phyloP scores from a whole-genome alignment of 2,797 vertebrate species.

The Sciurus carolinensis region DNA sequence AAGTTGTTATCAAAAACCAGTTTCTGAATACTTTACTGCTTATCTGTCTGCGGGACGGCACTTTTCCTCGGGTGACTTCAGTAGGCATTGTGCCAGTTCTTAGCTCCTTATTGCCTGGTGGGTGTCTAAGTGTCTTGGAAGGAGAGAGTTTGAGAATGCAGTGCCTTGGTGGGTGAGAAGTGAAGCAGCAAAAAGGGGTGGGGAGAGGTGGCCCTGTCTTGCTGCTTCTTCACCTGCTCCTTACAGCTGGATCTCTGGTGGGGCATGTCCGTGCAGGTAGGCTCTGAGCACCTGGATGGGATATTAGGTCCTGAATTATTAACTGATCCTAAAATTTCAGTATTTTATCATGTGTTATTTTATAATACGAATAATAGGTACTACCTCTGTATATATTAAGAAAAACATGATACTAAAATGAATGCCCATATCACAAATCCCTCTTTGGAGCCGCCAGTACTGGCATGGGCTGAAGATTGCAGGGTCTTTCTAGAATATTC shows the following conservation, averaged over 20 bases:
- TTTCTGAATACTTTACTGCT: background rate
- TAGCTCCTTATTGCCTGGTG: background rate
- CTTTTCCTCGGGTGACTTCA: background rate
- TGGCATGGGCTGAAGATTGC: too few relatives aligned
- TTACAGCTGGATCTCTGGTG: background rate
- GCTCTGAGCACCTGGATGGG: background rate
- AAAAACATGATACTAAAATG: background rate
- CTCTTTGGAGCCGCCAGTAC: background rate
- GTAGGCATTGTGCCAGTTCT: background rate
- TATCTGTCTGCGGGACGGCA: too few relatives aligned
- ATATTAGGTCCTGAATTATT: background rate
- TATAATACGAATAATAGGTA: background rate
- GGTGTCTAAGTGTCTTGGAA: background rate
- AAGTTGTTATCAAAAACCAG: background rate
- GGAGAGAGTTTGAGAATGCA: background rate
- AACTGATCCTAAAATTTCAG: background rate
- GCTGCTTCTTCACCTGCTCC: too few relatives aligned
- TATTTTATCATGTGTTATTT: background rate
- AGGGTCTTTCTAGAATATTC: background rate
- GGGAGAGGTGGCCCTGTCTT: background rate
- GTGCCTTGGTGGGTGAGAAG: background rate
- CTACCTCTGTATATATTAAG: background rate
- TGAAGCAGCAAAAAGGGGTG: too few relatives aligned
- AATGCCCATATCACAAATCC: background rate
- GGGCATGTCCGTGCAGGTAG: too few relatives aligned